phyloP scores from a whole-genome alignment of 2,888 invertebrate species.

The Tachina fera region DNA sequence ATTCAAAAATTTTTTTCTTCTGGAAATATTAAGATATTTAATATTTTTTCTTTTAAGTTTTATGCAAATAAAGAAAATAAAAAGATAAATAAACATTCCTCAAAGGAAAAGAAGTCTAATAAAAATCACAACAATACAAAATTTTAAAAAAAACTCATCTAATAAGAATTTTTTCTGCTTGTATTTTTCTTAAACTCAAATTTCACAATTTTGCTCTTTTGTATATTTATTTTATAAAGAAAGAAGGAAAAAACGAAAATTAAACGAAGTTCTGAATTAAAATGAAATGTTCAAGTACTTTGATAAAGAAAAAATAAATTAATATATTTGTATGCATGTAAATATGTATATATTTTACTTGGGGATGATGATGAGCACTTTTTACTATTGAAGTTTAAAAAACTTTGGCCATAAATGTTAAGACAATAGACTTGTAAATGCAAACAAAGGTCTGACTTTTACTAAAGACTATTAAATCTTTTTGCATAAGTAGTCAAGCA shows the following conservation, averaged over 20 bases:
- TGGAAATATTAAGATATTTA: conserved; percentile 42
- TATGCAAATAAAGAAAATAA: conserved; percentile 52
- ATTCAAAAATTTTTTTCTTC: neutral
- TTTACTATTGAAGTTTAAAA: conserved; percentile 59
- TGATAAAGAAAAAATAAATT: conserved; percentile 37
- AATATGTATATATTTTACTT: conserved; percentile 13
- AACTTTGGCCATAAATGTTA: conserved; percentile 68
- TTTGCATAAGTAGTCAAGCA: conserved; percentile 32
- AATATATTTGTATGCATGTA: neutral
- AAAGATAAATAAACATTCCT: conserved; percentile 65
- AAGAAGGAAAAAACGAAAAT: conserved; percentile 28
- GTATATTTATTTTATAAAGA: conserved; percentile 65
- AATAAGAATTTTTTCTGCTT: conserved; percentile 55
- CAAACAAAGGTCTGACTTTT: conserved; percentile 39
- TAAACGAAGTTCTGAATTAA: conserved; percentile 57
- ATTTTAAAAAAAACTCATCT: conserved; percentile 35
- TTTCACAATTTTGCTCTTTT: conserved; percentile 60
- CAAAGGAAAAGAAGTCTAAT: conserved; percentile 61
- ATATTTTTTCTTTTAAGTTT: conserved; percentile 53
- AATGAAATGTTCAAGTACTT: conserved; percentile 64
- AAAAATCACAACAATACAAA: conserved; percentile 59
- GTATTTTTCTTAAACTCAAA: conserved; percentile 58
- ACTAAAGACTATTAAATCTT: conserved; percentile 56
- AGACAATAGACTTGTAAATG: conserved; percentile 55
- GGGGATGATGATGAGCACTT: conserved; percentile 44